These are phyloP conservation scores for Epinephelus coioides DNA, from an alignment of 2,797 vertebrate species.

Conservation along the genomic window DNA sequence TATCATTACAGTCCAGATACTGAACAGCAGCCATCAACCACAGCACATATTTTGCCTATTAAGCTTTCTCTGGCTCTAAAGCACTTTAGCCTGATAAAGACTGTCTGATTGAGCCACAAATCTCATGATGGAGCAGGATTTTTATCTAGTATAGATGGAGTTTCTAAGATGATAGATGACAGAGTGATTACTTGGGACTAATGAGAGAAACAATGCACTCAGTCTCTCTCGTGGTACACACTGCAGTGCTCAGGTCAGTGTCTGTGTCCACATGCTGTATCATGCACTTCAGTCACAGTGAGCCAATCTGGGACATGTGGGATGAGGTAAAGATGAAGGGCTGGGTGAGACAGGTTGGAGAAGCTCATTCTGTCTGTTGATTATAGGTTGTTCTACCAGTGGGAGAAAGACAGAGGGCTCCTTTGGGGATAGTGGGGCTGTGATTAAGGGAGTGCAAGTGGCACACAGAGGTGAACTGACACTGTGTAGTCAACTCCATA, in stretches of 20 bases:
- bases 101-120: slow-evolving; percentile 60
- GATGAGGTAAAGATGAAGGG: slow-evolving; percentile 36
- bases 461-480: slow-evolving; percentile 15
- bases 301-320: slow-evolving; percentile 30
- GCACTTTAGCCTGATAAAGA: slow-evolving; percentile 71
- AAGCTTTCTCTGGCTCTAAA: slow-evolving; percentile 42
- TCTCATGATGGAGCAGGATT: slow-evolving; percentile 67
- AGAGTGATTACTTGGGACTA: slow-evolving; percentile 46
- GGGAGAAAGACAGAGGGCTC: slow-evolving; percentile 36
- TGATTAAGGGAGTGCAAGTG: slow-evolving; percentile 52
- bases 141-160: slow-evolving; percentile 64
- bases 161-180: slow-evolving; percentile 58
- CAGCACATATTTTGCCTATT: slow-evolving; percentile 48
- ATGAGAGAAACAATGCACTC: slow-evolving; percentile 42
- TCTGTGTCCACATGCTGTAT: slow-evolving; percentile 40
- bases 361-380: slow-evolving; percentile 34
- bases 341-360: slow-evolving; percentile 9
- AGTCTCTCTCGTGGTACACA: slow-evolving; percentile 27
- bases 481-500: slow-evolving; percentile 12
- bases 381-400: slow-evolving; percentile 40
- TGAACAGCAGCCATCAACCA: slow-evolving; percentile 38
- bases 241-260: slow-evolving; percentile 37
- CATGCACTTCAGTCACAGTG: slow-evolving; percentile 37
- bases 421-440: slow-evolving; percentile 33
- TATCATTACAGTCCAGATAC: slow-evolving; percentile 38